Evolutionary conservation across 2,113 vertebrate species (phyloP), one percentile per base, ranked within the genome.

Genomic region (Gracilinanus agilis): DNA sequence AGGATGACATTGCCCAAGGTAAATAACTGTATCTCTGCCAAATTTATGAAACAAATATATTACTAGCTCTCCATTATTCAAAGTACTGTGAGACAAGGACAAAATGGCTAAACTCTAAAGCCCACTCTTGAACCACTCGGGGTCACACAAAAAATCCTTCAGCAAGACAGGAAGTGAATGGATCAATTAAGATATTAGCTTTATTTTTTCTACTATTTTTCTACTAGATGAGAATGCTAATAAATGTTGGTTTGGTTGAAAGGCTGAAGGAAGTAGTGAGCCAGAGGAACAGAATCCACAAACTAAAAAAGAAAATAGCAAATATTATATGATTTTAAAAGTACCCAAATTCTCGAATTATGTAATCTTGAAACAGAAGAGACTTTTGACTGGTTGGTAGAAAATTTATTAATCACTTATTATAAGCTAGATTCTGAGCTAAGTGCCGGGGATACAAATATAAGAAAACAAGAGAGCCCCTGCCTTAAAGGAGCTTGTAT

Each of bases 1-100:
- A 99, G 97, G 99, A 99, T 97, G 99, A 99, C 97, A 98, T 98
- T 56, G 98, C 98, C 96, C 99, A 99, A 99, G 99, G 99, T 99
- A 98, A 83, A 40, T 40, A 23, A 83, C n/a, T 40, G 2, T 29
- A 83, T 8, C 7, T 40, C 21, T n/a, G n/a, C 34, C 61, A 75
- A 75, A 75, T 75, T n/a, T 19, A 75, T n/a, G 13, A 75, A n/a
- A n/a, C n/a, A 13, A 75, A 75, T 13, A n/a, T 3, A 75, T 61
- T 34, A 13, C 61, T n/a, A n/a, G 34, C 29, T n/a, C 0, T 75
- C 12, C 13, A 19, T n/a, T 75, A 75, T 75, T 75, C 34, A 75
- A n/a, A 75, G 34, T 29, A 75, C 1, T 75, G 61, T 75, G 61
- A 75, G 34, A n/a, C 34, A 75, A 75, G 16, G 34, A 75, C 61